Evolutionary conservation across 1,140 invertebrate species (phyloP), one percentile per base, ranked within the genome.

Genomic region (Drosophila sucinea): DNA sequence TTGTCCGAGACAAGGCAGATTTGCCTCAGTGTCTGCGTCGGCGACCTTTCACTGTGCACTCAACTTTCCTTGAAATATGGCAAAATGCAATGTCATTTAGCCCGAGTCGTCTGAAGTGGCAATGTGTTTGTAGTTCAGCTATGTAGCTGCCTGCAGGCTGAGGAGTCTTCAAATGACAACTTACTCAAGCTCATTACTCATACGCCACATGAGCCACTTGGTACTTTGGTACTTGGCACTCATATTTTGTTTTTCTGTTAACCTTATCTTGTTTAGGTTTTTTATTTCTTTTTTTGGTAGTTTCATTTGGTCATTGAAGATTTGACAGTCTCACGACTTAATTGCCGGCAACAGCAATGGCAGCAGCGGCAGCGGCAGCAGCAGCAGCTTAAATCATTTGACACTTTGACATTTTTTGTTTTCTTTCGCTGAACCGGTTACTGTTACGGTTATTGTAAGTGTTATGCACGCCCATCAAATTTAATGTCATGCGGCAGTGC

Each of bases 371-470:
- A 23, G 2, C 40, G 4, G 6, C 41, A 47, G 23, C 70, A 60
- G 55, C 67, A 44, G 33, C 73, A 70, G 76, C 44, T 79, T 68
- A 80, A 83, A 72, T 77, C 77, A 67, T 64, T 70, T 67, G 79
- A 79, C 77, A 72, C 79, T 81, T 86, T 79, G 76, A 76, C 56
- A 76, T 81, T 79, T 71, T 66, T 67, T 73, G 61, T 70, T 78
- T 58, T 58, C 62, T 63, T 51, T 27, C 25, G 23, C 44, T 77
- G 73, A 70, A 77, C 72, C 79, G 77, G 62, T 81, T 60, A 54
- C 66, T 8, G 41, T 54, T 61, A 72, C 55, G 73, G 57, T 68
- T 68, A 55, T 62, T 54, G 58, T 47, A n/a, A 38, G 72, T 47
- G 64, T 76, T 72, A 54, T 69, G 68, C 77, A 68, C 79, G 70